phyloP scores from a whole-genome alignment of 2,888 invertebrate species.

The Eulithis testata region DNA sequence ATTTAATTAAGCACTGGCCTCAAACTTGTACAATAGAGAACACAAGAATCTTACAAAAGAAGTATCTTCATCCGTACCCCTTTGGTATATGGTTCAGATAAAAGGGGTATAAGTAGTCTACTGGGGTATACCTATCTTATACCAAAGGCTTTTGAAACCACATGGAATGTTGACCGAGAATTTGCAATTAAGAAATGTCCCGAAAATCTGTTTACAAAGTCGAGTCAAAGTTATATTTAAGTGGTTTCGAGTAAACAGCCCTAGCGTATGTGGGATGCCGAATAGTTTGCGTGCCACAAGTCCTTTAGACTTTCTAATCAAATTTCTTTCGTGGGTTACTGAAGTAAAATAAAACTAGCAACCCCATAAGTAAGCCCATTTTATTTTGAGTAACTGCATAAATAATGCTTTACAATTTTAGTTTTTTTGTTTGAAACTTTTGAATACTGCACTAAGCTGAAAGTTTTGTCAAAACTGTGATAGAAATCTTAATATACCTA shows the following conservation, averaged over 20 bases:
- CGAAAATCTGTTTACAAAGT: slow-evolving; percentile 69
- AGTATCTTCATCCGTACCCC: slow-evolving; percentile 19
- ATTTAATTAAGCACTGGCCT: slow-evolving; percentile 71
- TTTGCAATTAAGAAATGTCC: slow-evolving; percentile 76
- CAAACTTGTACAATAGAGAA: slow-evolving; percentile 51
- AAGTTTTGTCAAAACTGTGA: too few species aligned
- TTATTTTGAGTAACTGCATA: slow-evolving; percentile 22
- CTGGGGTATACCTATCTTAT: slow-evolving; percentile 12
- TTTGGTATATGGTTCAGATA: slow-evolving; percentile 28
- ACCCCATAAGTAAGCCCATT: slow-evolving; percentile 22
- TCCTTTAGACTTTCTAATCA: slow-evolving; percentile 45
- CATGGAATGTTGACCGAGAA: slow-evolving; percentile 65
- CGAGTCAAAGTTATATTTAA: slow-evolving; percentile 51
- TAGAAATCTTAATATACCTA: too few species aligned
- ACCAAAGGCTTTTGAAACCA: slow-evolving; percentile 34
- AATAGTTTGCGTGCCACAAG: slow-evolving; percentile 52
- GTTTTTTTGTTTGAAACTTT: slow-evolving; percentile 6
- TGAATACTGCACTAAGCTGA: not conserved
- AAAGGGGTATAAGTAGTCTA: slow-evolving; percentile 1
- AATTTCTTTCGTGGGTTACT: slow-evolving; percentile 37
- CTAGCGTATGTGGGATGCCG: slow-evolving; percentile 44
- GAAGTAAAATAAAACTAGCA: slow-evolving; percentile 28
- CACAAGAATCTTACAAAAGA: slow-evolving; percentile 1
- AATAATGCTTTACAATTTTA: slow-evolving; percentile 10
- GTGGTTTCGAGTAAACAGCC: slow-evolving; percentile 29